Conservation (phyloP, 2,113 vertebrate genomes). For the Acrocephalus kingi region DNA sequence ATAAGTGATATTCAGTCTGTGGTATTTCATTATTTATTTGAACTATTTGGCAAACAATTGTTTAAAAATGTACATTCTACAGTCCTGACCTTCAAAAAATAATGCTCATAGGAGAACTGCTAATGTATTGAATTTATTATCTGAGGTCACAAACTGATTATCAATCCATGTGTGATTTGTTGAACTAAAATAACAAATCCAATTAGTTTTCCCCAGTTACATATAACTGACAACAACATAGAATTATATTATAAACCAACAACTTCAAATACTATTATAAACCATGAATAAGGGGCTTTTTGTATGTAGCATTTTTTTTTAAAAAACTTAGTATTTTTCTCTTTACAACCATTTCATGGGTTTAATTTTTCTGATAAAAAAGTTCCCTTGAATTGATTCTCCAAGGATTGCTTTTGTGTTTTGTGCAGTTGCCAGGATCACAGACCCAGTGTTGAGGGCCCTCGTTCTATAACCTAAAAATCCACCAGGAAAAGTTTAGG, state of each 20-base stretch:
- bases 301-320: not conserved
- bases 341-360: not conserved
- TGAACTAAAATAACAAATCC: not conserved
- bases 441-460: not conserved
- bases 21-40: not conserved
- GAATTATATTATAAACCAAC: not conserved
- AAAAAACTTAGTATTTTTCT: not conserved
- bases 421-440: not conserved
- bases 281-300: not conserved
- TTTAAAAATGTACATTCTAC: not conserved
- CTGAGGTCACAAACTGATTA: not conserved
- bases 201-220: not conserved
- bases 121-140: not conserved
- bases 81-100: not conserved
- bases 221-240: not conserved
- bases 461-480: fast-evolving
- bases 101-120: not conserved
- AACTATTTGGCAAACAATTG: not conserved
- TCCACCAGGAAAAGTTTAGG: not conserved
- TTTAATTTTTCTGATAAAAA: not conserved
- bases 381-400: not conserved
- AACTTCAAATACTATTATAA: not conserved
- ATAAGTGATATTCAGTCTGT: not conserved
- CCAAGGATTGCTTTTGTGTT: not conserved
- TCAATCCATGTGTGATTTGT: not conserved